A percentile compares a stretch with the other conserved stretches of the same genome.
Evolutionary conservation across 2,888 invertebrate genomes (phyloP).

Genomic region (Catocala nupta): DNA sequence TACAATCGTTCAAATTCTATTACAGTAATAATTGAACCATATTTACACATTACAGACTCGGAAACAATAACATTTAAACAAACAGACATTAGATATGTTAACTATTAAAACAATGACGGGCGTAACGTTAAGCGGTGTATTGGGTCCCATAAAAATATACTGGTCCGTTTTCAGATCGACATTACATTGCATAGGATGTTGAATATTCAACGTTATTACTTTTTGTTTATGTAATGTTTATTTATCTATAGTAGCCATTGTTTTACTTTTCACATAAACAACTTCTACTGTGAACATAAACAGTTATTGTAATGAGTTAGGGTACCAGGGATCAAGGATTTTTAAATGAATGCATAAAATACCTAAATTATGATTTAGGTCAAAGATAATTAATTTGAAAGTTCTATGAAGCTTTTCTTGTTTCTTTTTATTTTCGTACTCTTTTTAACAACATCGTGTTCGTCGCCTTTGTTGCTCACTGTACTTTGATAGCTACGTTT

Average conservation of each 20-base stretch:
- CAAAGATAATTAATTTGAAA: no score
- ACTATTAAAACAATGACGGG: slow-evolving; percentile 35
- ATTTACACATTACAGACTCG: slow-evolving; percentile 65
- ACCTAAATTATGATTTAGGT: no score
- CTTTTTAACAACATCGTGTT: no score
- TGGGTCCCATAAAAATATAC: slow-evolving; percentile 56
- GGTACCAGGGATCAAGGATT: no score
- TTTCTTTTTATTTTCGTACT: no score
- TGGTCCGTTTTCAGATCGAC: slow-evolving; percentile 35
- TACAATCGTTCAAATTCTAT: slow-evolving; percentile 69
- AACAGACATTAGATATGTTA: slow-evolving; percentile 62
- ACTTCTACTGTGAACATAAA: no score
- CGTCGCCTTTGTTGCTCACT: no score
- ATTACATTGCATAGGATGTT: slow-evolving; percentile 24
- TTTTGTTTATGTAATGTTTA: not conserved
- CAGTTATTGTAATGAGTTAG: no score
- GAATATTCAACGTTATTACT: not conserved
- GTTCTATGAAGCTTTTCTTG: no score
- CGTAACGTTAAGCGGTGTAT: slow-evolving; percentile 42
- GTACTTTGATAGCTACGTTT: not conserved
- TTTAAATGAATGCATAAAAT: no score
- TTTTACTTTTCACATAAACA: no score
- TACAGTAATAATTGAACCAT: slow-evolving; percentile 67
- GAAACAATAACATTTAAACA: slow-evolving; percentile 35
- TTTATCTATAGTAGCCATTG: no score